Evolutionary conservation across 2,888 invertebrate species (phyloP).

Genomic region (Lycaena phlaeas): DNA sequence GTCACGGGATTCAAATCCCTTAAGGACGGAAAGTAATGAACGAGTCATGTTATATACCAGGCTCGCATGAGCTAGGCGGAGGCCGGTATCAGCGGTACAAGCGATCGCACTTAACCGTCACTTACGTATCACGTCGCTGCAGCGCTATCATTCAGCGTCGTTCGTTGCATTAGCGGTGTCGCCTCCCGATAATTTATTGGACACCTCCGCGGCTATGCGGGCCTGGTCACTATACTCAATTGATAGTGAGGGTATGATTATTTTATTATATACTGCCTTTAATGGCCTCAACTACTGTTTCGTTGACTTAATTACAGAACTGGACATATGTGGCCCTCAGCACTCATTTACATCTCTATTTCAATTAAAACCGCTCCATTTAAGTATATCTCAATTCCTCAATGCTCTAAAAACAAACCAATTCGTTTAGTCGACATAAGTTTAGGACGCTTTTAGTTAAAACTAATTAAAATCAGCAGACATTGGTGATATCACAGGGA

Average conservation of each 20-base stretch:
- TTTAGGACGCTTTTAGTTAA: too few relatives aligned
- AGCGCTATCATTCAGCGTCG: conserved; percentile 66
- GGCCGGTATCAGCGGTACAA: conserved; percentile 61
- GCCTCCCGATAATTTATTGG: conserved; percentile 60
- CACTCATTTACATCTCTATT: conserved; percentile 3
- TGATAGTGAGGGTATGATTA: conserved; percentile 32
- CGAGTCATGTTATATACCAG: conserved; percentile 34
- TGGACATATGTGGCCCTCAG: background rate
- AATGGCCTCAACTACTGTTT: conserved; percentile 13
- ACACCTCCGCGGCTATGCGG: conserved; percentile 43
- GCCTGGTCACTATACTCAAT: conserved; percentile 43
- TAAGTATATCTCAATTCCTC: too few relatives aligned
- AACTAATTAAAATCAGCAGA: too few relatives aligned
- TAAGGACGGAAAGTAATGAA: conserved; percentile 36
- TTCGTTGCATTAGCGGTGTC: conserved; percentile 63
- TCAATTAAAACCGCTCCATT: conserved; percentile 7
- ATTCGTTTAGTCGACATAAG: too few relatives aligned
- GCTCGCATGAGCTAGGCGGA: conserved; percentile 34
- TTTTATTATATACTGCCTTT: conserved; percentile 17
- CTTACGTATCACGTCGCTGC: conserved; percentile 55
- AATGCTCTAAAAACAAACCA: too few relatives aligned
- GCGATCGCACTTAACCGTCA: conserved; percentile 69
- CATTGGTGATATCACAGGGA: too few relatives aligned
- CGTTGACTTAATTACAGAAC: conserved; percentile 6
- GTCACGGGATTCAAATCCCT: conserved; percentile 21